phyloP scores from a whole-genome alignment of 2,888 invertebrate species.

The Torymus texanus region DNA sequence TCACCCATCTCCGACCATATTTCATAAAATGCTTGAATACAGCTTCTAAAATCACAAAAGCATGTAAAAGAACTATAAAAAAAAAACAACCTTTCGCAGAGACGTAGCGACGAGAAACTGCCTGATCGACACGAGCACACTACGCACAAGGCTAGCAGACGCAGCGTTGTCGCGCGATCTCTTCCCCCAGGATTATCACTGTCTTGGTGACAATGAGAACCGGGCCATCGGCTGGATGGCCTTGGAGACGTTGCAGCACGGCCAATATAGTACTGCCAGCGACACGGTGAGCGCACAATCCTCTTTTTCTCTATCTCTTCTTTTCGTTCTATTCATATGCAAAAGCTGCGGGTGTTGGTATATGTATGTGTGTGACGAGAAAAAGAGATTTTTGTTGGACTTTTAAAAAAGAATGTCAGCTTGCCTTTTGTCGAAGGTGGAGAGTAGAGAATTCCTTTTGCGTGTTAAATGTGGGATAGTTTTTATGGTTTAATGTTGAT shows the following conservation, averaged over 20 bases:
- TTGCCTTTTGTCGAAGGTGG: too few species aligned
- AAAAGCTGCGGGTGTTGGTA: too few species aligned
- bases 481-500: too few species aligned
- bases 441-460: too few species aligned
- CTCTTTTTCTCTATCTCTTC: not conserved
- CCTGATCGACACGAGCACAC: conserved; percentile 78
- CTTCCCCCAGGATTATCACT: conserved; percentile 95
- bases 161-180: conserved; percentile 91
- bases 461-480: too few species aligned
- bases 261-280: conserved; percentile 89
- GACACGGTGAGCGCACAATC: conserved; percentile 86
- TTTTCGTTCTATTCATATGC: not conserved
- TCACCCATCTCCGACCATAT: too few species aligned
- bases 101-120: conserved; percentile 95
- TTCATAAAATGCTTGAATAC: too few species aligned
- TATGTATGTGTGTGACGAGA: not conserved
- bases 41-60: too few species aligned
- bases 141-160: conserved; percentile 91
- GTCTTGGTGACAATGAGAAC: conserved; percentile 94
- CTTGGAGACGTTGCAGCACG: conserved; percentile 87
- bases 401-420: too few species aligned
- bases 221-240: conserved; percentile 97
- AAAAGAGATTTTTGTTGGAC: too few species aligned
- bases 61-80: not conserved
- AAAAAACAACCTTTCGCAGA: conserved; percentile 68